Conservation (phyloP, 2,113 vertebrate genomes). For the Chloroceryle aenea region DNA sequence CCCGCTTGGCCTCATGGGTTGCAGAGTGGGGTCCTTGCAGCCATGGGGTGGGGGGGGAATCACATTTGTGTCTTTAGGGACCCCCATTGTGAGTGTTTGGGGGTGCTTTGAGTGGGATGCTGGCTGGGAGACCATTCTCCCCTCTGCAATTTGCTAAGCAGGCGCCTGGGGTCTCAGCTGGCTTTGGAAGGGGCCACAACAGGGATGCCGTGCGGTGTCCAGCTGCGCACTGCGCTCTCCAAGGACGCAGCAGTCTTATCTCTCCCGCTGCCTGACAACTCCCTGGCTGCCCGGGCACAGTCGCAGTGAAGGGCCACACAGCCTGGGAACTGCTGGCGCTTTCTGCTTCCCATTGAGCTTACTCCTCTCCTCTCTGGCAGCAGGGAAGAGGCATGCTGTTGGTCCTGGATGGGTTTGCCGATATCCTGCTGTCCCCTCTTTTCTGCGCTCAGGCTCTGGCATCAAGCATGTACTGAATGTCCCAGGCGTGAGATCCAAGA, state of each 20-base stretch:
- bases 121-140: too few species aligned
- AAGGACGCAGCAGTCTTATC: neutral
- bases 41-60: rapidly evolving
- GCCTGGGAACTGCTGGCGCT: neutral
- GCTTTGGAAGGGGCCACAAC: too few species aligned
- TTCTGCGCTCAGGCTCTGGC: rapidly evolving
- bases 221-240: too few species aligned
- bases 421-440: rapidly evolving
- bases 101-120: neutral
- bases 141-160: too few species aligned
- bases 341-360: neutral
- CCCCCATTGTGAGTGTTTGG: rapidly evolving
- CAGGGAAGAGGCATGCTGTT: rapidly evolving
- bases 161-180: too few species aligned
- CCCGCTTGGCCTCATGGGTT: neutral
- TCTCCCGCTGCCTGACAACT: rapidly evolving
- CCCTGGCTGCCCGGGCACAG: neutral
- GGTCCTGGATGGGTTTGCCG: rapidly evolving
- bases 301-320: neutral
- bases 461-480: rapidly evolving
- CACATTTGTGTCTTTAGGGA: rapidly evolving
- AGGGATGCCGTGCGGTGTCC: too few species aligned
- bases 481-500: rapidly evolving
- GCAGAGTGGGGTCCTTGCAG: neutral
- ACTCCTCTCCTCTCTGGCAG: rapidly evolving